These are phyloP conservation scores for Orthosia cruda DNA, from an alignment of 2,888 invertebrate genomes.

Conservation along the genomic window DNA sequence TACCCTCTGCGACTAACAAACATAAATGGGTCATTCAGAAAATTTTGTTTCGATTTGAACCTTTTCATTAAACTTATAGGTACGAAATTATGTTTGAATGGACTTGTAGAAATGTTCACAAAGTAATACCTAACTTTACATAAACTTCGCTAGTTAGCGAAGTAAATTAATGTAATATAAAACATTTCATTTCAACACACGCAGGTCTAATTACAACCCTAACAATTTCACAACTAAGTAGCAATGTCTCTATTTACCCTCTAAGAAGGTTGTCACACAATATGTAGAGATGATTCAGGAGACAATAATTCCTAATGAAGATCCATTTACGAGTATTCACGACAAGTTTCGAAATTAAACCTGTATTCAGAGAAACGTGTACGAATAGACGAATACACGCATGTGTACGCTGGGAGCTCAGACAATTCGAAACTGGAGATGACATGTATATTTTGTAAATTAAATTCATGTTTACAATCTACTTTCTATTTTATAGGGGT, in stretches of 20 bases:
- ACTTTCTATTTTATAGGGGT: too few relatives aligned
- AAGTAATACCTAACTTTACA: constrained; percentile 27
- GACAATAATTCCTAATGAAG: constrained; percentile 62
- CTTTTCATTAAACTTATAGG: constrained; percentile 17
- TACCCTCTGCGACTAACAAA: constrained; percentile 12
- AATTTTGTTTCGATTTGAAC: background rate
- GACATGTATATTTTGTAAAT: background rate
- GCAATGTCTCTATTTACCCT: constrained; percentile 26
- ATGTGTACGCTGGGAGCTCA: background rate
- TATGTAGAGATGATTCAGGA: constrained; percentile 40
- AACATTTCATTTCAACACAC: constrained; percentile 43
- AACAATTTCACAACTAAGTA: constrained; percentile 32
- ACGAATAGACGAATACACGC: constrained; percentile 36
- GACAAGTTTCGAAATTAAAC: constrained; percentile 67
- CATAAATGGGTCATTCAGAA: constrained; percentile 16
- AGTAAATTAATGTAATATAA: constrained; percentile 37
- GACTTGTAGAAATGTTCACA: constrained; percentile 18
- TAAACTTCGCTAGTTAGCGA: constrained; percentile 33
- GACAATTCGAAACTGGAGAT: constrained; percentile 8
- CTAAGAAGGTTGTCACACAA: constrained; percentile 43
- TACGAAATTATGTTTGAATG: constrained; percentile 10
- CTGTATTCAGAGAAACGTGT: constrained; percentile 71
- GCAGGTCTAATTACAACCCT: constrained; percentile 31
- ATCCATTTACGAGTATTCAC: constrained; percentile 56
- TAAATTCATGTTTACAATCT: constrained; percentile 1